phyloP scores from a whole-genome alignment of 2,888 invertebrate species.

The Thera obeliscata region DNA sequence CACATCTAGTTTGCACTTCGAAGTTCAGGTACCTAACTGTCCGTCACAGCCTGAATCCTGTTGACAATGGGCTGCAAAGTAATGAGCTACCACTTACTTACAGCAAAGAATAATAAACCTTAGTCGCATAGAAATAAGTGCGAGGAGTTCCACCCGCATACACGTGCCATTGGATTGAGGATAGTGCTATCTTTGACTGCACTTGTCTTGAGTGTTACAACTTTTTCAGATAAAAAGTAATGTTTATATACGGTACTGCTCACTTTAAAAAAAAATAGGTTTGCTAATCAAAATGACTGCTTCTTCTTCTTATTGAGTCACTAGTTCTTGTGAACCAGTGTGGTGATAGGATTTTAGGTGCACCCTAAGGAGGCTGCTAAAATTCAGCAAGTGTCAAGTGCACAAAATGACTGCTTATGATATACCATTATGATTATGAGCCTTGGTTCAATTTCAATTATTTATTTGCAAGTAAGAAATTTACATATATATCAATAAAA shows the following conservation, averaged over 20 bases:
- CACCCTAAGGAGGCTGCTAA: too few species aligned
- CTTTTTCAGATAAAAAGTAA: conserved; percentile 35
- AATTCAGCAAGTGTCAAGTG: too few species aligned
- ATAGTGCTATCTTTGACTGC: conserved; percentile 70
- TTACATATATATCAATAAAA: too few species aligned
- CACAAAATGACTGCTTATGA: too few species aligned
- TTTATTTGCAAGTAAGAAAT: too few species aligned
- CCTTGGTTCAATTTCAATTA: too few species aligned
- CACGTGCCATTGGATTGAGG: conserved; percentile 71
- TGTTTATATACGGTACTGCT: conserved; percentile 19
- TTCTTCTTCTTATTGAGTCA: too few species aligned
- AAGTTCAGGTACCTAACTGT: conserved; percentile 57
- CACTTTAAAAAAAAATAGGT: conserved; percentile 2
- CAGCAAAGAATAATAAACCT: conserved; percentile 41
- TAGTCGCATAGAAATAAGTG: conserved; percentile 38
- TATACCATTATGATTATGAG: too few species aligned
- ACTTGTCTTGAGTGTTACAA: conserved; percentile 63
- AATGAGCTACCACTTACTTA: conserved; percentile 34
- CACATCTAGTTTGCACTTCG: conserved; percentile 53
- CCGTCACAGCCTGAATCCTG: conserved; percentile 75
- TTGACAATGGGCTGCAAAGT: conserved; percentile 58
- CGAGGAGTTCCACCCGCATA: conserved; percentile 64
- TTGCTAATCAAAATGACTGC: background rate
- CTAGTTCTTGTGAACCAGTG: too few species aligned
- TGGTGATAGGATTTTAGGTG: too few species aligned